These are phyloP conservation scores for roundworm (Caenorhabditis elegans) DNA, from an alignment of 1,140 invertebrate species.

Conservation along the genomic window DNA sequence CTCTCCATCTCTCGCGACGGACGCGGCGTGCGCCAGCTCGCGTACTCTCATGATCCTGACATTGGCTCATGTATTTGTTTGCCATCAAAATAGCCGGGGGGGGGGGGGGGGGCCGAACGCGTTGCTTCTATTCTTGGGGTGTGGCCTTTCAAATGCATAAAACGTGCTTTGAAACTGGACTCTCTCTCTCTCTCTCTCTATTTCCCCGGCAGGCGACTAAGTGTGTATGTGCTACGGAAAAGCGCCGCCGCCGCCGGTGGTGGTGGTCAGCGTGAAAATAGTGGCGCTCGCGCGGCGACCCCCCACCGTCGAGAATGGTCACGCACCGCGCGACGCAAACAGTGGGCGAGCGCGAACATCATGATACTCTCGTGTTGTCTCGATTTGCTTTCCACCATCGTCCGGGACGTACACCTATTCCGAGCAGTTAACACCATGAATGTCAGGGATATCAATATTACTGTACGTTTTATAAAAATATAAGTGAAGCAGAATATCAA, in stretches of 20 bases:
- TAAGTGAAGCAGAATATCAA: no score
- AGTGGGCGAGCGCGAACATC: constrained; percentile 16
- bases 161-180: constrained; percentile 24
- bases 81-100: neutral
- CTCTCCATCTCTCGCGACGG: neutral
- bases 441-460: no score
- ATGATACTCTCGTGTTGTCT: constrained; percentile 30
- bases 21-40: neutral
- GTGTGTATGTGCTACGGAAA: neutral
- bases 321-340: constrained; percentile 6
- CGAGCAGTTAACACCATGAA: neutral
- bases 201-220: no score
- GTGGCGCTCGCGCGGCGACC: neutral
- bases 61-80: constrained; percentile 32
- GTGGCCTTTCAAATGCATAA: constrained; percentile 8
- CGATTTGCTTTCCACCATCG: neutral
- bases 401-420: neutral
- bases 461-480: no score
- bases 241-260: neutral
- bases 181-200: neutral
- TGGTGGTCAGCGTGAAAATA: constrained; percentile 17
- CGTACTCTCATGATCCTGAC: neutral
- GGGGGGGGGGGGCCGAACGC: neutral
- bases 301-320: neutral
- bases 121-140: constrained; percentile 29